phyloP scores from a whole-genome alignment of 2,797 vertebrate genomes.

The Anguilla megastoma region DNA sequence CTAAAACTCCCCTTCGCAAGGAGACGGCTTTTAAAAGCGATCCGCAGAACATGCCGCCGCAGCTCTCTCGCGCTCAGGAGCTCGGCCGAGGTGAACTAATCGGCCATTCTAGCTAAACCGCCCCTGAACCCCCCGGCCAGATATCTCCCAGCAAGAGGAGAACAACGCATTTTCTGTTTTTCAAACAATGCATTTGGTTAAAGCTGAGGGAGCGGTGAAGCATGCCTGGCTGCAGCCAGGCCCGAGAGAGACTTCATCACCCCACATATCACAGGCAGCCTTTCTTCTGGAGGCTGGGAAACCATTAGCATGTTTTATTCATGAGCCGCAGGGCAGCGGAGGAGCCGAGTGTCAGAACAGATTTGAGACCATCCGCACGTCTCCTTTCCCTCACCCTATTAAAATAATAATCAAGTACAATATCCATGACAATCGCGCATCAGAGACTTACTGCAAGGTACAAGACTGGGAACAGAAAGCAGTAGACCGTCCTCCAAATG shows the following conservation, averaged over 20 bases:
- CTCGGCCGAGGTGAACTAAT: not conserved
- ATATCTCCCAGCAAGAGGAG: not conserved
- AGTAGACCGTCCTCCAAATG: not conserved
- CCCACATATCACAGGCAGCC: not conserved
- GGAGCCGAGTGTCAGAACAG: conserved; percentile 2
- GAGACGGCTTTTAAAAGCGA: not conserved
- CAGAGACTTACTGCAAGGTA: not conserved
- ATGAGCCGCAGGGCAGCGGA: not conserved
- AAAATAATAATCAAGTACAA: conserved; percentile 19
- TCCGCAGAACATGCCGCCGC: not conserved
- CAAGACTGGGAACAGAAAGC: not conserved
- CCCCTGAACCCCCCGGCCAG: not conserved
- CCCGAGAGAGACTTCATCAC: not conserved
- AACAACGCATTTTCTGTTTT: not conserved
- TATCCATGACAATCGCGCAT: conserved; percentile 4
- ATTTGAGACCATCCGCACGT: not conserved
- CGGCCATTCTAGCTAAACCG: not conserved
- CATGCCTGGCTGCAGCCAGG: not conserved
- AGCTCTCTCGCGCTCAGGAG: not conserved
- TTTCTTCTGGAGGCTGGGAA: not conserved
- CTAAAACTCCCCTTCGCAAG: not conserved
- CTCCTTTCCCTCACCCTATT: not conserved
- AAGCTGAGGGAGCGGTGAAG: not conserved
- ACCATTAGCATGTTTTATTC: conserved; percentile 11
- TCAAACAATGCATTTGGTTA: not conserved